A percentile compares a stretch with the other conserved stretches of the same genome.
Evolutionary conservation across 2,888 invertebrate genomes (phyloP).

Genomic region (Cabera pusaria): DNA sequence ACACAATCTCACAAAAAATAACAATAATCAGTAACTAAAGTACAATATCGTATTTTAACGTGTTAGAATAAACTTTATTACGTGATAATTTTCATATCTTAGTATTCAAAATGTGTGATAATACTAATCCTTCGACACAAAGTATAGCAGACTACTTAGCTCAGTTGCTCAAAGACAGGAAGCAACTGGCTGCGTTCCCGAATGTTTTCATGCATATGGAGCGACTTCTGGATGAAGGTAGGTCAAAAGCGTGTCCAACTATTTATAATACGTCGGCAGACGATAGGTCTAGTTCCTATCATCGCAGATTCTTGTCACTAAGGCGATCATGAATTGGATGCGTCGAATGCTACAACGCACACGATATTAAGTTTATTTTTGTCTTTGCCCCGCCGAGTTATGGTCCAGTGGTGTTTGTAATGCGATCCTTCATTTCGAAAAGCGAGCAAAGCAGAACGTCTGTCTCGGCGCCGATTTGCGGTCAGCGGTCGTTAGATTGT

Average conservation of each 20-base stretch:
- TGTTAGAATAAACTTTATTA: constrained; percentile 71
- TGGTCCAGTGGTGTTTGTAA: constrained; percentile 82
- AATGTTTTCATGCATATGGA: constrained; percentile 99
- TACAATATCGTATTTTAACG: constrained; percentile 71
- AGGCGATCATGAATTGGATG: constrained; percentile 74
- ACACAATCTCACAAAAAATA: constrained; percentile 80
- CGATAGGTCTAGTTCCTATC: constrained; percentile 49
- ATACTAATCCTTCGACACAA: constrained; percentile 90
- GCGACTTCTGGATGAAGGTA: constrained; percentile 99
- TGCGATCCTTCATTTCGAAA: constrained; percentile 76
- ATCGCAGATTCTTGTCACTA: constrained; percentile 65
- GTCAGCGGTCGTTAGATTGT: constrained; percentile 73
- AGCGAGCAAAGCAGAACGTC: constrained; percentile 73
- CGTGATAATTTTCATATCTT: constrained; percentile 71
- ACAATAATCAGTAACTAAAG: constrained; percentile 79
- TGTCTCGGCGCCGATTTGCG: constrained; percentile 69
- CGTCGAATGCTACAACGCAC: constrained; percentile 79
- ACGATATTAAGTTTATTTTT: constrained; percentile 83
- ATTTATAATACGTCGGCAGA: constrained; percentile 52
- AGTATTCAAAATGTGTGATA: constrained; percentile 81
- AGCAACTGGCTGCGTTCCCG: constrained; percentile 99
- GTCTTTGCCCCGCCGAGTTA: constrained; percentile 81
- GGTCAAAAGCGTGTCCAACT: constrained; percentile 57
- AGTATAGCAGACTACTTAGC: constrained; percentile 99
- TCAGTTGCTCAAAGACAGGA: constrained; percentile 99